These are phyloP conservation scores for Drosophila oshimai DNA, from an alignment of 1,140 invertebrate genomes.

Conservation along the genomic window DNA sequence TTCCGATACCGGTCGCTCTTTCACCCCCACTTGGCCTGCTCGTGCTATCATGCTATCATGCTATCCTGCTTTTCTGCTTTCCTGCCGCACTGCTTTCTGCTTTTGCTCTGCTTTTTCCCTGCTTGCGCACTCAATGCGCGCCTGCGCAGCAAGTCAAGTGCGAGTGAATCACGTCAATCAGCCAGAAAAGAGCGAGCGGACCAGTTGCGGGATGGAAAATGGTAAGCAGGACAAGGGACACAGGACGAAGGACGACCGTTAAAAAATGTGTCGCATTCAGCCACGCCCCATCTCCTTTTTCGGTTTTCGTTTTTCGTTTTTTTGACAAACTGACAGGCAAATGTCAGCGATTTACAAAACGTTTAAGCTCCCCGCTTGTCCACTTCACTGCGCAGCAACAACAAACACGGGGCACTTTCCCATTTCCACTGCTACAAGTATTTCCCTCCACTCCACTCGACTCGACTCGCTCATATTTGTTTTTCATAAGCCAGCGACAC, in stretches of 20 bases:
- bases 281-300: slow-evolving; percentile 19
- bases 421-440: slow-evolving; percentile 7
- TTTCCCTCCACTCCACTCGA: slow-evolving; percentile 21
- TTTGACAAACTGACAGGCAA: slow-evolving; percentile 71
- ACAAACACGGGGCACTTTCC: slow-evolving; percentile 28
- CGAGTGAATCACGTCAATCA: slow-evolving; percentile 77
- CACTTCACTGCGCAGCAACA: slow-evolving; percentile 71
- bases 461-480: slow-evolving; percentile 48
- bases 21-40: neutral
- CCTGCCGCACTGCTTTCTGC: neutral
- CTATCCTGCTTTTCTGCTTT: neutral
- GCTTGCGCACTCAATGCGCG: slow-evolving; percentile 56
- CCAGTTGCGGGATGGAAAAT: slow-evolving; percentile 5
- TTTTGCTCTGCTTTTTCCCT: slow-evolving; percentile 6
- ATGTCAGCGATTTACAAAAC: slow-evolving; percentile 73
- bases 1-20: slow-evolving; percentile 15
- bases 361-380: slow-evolving; percentile 72
- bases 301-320: neutral
- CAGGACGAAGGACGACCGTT: slow-evolving; percentile 55
- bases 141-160: slow-evolving; percentile 74
- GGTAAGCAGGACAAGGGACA: neutral
- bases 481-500: slow-evolving; percentile 55
- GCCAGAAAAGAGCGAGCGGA: slow-evolving; percentile 11
- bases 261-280: slow-evolving; percentile 44
- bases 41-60: too few relatives aligned